Percentiles rank a stretch among this genome's conserved stretches.
Conservation (phyloP, 2,797 vertebrate genomes). For the Chelon auratus region DNA sequence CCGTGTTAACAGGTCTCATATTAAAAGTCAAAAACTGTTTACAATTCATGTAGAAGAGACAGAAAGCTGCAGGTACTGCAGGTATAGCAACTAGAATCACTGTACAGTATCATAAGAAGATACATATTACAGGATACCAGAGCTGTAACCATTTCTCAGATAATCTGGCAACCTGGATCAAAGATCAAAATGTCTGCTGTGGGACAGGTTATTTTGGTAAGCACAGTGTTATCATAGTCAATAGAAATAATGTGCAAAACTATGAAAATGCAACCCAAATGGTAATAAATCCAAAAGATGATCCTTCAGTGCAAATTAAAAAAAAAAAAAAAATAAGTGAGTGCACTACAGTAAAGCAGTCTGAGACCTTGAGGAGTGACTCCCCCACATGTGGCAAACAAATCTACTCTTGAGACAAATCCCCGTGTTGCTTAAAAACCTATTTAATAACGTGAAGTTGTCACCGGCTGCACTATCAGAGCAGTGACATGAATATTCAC, state of each 20-base stretch:
- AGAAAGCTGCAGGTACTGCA: no score
- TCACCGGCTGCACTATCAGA: constrained; percentile 28
- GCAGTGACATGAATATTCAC: constrained; percentile 45
- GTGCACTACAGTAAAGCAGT: constrained; percentile 10
- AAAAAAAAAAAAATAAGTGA: not conserved
- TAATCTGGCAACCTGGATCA: no score
- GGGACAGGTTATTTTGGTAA: not conserved
- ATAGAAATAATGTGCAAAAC: not conserved
- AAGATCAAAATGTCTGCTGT: no score
- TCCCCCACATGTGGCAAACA: not conserved
- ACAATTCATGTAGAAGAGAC: no score
- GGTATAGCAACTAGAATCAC: no score
- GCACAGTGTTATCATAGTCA: not conserved
- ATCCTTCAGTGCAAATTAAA: not conserved
- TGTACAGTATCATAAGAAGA: no score
- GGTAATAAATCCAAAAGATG: constrained; percentile 28
- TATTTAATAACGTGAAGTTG: constrained; percentile 24
- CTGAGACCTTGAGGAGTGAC: constrained; percentile 13
- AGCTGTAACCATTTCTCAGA: no score
- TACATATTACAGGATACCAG: no score
- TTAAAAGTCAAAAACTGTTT: no score
- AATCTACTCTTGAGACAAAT: constrained; percentile 5
- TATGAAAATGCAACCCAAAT: constrained; percentile 12
- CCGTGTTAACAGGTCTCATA: no score
- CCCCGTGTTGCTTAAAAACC: constrained; percentile 34